phyloP scores from a whole-genome alignment of 2,113 vertebrate genomes.

The Taurulus bubalis region DNA sequence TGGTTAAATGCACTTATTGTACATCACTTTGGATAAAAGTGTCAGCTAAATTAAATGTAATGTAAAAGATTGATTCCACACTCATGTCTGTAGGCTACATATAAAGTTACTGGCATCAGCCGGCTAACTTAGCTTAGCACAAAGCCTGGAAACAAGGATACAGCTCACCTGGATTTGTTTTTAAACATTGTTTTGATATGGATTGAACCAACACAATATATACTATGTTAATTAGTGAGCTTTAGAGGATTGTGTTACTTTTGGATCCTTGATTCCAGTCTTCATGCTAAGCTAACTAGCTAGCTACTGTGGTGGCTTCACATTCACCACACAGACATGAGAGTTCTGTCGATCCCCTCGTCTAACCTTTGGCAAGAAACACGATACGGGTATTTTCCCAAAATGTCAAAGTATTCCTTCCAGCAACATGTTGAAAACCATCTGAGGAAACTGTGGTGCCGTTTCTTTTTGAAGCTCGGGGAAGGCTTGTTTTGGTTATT shows the following conservation, averaged over 20 bases:
- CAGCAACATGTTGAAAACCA: not conserved
- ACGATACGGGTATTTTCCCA: not conserved
- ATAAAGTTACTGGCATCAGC: not conserved
- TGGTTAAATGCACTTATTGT: too few species aligned
- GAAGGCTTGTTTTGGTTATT: not conserved
- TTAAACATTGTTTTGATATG: not conserved
- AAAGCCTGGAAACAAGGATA: too few species aligned
- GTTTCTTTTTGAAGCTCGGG: not conserved
- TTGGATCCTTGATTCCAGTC: not conserved
- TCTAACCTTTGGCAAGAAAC: not conserved
- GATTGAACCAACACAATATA: not conserved
- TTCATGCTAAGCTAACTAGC: constrained; percentile 9
- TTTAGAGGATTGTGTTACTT: not conserved
- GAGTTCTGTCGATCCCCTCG: not conserved
- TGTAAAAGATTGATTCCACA: not conserved
- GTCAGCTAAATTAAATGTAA: too few species aligned
- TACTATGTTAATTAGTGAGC: not conserved
- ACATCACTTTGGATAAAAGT: too few species aligned
- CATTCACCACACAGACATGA: not conserved
- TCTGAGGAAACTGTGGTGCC: not conserved
- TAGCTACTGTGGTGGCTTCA: not conserved
- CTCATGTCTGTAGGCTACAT: not conserved
- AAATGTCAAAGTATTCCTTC: not conserved
- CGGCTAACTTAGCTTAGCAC: not conserved
- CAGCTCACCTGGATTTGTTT: not conserved